A percentile compares a stretch with the other conserved stretches of the same genome.
These are phyloP conservation scores for Pseudopipra pipra DNA, from an alignment of 2,113 vertebrate species.

Conservation along the genomic window DNA sequence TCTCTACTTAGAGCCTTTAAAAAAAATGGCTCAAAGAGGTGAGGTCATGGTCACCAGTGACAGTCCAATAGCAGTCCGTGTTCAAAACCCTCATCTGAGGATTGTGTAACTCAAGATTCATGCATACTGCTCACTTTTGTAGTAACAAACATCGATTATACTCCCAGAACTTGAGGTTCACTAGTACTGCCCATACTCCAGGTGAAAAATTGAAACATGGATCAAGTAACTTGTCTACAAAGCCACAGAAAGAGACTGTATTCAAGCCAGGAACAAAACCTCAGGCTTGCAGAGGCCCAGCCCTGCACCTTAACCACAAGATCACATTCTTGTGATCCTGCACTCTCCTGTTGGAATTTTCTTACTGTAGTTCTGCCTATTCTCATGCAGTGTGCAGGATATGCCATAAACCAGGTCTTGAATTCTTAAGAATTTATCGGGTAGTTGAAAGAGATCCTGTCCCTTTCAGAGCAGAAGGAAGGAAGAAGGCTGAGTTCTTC, in stretches of 20 bases:
- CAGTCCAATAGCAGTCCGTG: not conserved
- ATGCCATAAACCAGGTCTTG: not conserved
- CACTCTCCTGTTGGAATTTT: not conserved
- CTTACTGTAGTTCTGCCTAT: not conserved
- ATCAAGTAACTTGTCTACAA: not conserved
- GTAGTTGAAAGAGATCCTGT: not conserved
- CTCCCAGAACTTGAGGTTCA: not conserved
- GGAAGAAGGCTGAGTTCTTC: conserved; percentile 11
- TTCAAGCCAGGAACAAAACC: not conserved
- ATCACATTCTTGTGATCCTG: not conserved
- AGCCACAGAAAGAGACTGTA: not conserved
- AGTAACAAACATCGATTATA: not conserved
- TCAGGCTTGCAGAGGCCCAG: not conserved
- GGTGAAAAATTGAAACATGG: not conserved
- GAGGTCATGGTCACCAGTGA: not conserved
- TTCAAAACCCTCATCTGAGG: not conserved
- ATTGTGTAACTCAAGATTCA: not conserved
- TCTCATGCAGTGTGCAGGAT: not conserved
- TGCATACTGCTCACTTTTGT: not conserved
- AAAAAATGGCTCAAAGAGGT: not conserved
- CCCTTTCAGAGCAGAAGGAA: conserved; percentile 26
- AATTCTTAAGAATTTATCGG: not conserved
- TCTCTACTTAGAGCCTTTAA: not conserved
- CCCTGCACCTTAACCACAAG: not conserved
- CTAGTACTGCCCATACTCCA: not conserved